phyloP scores from a whole-genome alignment of 2,888 invertebrate species.

The Corythucha ciliata region DNA sequence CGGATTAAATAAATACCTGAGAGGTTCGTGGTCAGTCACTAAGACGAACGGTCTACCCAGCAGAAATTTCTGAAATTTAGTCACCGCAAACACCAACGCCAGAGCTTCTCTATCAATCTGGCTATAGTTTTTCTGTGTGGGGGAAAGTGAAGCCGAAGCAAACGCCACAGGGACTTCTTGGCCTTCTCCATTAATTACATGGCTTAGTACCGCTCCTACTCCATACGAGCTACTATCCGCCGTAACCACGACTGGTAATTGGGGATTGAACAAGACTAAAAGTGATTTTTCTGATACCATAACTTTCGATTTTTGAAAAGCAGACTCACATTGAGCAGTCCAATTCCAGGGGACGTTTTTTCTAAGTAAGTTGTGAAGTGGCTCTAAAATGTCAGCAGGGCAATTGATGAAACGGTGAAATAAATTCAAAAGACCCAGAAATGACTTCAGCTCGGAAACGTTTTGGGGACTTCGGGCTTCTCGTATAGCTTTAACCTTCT shows the following conservation, averaged over 20 bases:
- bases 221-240: conserved; percentile 35
- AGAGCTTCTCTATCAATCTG: conserved; percentile 6
- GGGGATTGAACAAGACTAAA: conserved; percentile 34
- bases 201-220: conserved; percentile 32
- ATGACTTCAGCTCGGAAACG: conserved; percentile 4
- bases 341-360: conserved; percentile 15
- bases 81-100: conserved; percentile 5
- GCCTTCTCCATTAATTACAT: conserved; percentile 12
- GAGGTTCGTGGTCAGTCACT: conserved; percentile 1
- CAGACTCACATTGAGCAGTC: conserved; percentile 7
- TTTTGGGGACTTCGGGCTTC: background rate
- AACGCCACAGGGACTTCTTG: conserved; percentile 10
- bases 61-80: conserved; percentile 12
- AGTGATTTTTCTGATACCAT: conserved; percentile 31
- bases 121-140: background rate
- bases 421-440: conserved; percentile 18
- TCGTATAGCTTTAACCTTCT: background rate
- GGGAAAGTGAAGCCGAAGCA: background rate
- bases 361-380: conserved; percentile 12
- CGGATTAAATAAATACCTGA: conserved; percentile 1
- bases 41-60: background rate
- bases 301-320: conserved; percentile 4
- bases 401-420: conserved; percentile 12
- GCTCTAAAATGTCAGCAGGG: conserved; percentile 4
- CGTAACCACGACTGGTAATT: no score